Conservation (phyloP, 2,797 vertebrate species). For the Peromyscus attwateri region DNA sequence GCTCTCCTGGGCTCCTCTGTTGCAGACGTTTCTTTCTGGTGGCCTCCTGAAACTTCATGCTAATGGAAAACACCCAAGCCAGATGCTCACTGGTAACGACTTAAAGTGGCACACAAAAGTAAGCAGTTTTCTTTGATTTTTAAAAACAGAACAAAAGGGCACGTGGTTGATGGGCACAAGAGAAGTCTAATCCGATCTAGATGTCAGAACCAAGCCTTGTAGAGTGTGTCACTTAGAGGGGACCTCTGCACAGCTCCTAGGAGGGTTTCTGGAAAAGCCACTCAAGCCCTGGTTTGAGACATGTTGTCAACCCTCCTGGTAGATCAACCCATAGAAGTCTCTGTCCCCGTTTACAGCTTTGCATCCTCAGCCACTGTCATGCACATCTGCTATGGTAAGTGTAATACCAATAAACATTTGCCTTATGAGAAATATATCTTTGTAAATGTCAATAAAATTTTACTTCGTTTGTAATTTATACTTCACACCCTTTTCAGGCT, state of each 20-base stretch:
- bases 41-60: constrained; percentile 72
- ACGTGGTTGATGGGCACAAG: neutral
- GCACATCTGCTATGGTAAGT: neutral
- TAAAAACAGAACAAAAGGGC: neutral
- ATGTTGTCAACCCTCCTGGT: neutral
- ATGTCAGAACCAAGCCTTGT: constrained; percentile 4
- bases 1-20: constrained; percentile 26
- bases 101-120: constrained; percentile 69
- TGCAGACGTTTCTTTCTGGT: constrained; percentile 79
- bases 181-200: constrained; percentile 21
- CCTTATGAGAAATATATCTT: neutral
- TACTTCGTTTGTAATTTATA: neutral
- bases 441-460: constrained; percentile 20
- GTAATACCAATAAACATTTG: neutral
- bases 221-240: neutral
- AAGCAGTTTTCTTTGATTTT: constrained; percentile 61
- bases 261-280: neutral
- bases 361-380: neutral
- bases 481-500: constrained; percentile 1
- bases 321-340: neutral
- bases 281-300: neutral
- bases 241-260: neutral
- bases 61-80: constrained; percentile 80
- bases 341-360: neutral
- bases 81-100: constrained; percentile 65